These are phyloP conservation scores for Chloroceryle inda DNA, from an alignment of 2,797 vertebrate species.

Conservation along the genomic window DNA sequence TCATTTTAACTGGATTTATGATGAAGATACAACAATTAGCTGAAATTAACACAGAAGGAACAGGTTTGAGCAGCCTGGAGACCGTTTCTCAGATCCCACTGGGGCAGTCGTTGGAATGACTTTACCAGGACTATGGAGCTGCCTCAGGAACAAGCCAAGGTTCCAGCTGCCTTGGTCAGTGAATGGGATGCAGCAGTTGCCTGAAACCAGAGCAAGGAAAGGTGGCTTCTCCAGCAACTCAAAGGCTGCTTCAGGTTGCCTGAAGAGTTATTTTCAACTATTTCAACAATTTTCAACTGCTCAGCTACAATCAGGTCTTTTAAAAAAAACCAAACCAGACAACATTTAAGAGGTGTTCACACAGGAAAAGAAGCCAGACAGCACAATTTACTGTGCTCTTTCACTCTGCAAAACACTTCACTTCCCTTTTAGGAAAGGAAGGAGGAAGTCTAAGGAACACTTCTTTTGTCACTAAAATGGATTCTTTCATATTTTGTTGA, in stretches of 20 bases:
- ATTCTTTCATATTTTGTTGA: background rate
- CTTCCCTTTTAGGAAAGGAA: background rate
- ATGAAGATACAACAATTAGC: background rate
- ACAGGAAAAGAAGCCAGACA: background rate
- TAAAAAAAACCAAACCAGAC: no score
- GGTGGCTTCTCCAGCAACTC: background rate
- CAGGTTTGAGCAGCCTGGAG: background rate
- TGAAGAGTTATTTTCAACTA: background rate
- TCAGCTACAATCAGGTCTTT: background rate
- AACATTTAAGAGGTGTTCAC: background rate
- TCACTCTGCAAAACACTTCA: background rate
- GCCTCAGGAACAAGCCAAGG: background rate
- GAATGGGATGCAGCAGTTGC: background rate
- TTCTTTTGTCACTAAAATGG: background rate
- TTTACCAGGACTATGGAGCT: background rate
- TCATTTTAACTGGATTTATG: background rate
- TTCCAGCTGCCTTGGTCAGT: background rate
- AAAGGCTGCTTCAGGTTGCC: background rate
- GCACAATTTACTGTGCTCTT: background rate
- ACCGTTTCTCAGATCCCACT: background rate
- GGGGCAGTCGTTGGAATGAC: accelerated
- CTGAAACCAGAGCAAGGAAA: background rate
- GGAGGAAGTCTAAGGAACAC: background rate
- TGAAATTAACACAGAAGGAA: background rate
- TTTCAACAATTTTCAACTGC: background rate